Evolutionary conservation across 2,797 vertebrate genomes (phyloP), one percentile per base, ranked within the genome.

Genomic region (Sebastolobus alascanus): DNA sequence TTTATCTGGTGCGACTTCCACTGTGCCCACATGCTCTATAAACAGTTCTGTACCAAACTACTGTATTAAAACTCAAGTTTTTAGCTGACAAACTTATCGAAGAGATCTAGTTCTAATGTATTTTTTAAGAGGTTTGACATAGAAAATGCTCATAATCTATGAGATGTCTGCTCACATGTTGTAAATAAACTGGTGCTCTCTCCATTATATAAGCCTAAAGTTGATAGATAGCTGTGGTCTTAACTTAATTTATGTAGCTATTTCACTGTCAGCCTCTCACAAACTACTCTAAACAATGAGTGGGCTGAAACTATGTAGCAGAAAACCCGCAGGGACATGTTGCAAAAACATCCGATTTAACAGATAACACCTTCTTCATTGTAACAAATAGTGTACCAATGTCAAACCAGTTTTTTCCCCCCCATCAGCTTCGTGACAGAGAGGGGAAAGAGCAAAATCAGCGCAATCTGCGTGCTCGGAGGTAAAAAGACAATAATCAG

Each of bases 381-480:
- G 29, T 13, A 20, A 56, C 68, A 83, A 65, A 56, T 1, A 55
- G 1, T 14, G 22, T 67, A 13, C 33, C 56, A 10, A 55, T 68
- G 73, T 69, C 73, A 85, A 77, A 75, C 11, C 74, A 63, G 40
- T 77, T 79, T 71, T 61, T 63, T 4, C 11, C 66, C 59, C 29
- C 75, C 74, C 73, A 72, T 55, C 33, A 77, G 64, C 59, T 84
- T 60, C 74, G 74, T 66, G 82, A 68, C 70, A 77, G 79, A 55
- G 65, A 50, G 18, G 20, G 54, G 64, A 73, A 59, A 60, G 74
- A 83, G 80, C 77, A 55, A 72, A 77, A 89, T 85, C 76, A 84
- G 84, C 78, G 71, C 75, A 59, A 73, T 84, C 58, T 75, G 76
- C 73, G 68, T 16, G 31, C 1, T 73, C 10, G 40, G 50, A 73